Percentiles rank a stretch among this genome's conserved stretches.
These are phyloP conservation scores for Charaxes varanes DNA, from an alignment of 1,140 invertebrate genomes.

Conservation along the genomic window DNA sequence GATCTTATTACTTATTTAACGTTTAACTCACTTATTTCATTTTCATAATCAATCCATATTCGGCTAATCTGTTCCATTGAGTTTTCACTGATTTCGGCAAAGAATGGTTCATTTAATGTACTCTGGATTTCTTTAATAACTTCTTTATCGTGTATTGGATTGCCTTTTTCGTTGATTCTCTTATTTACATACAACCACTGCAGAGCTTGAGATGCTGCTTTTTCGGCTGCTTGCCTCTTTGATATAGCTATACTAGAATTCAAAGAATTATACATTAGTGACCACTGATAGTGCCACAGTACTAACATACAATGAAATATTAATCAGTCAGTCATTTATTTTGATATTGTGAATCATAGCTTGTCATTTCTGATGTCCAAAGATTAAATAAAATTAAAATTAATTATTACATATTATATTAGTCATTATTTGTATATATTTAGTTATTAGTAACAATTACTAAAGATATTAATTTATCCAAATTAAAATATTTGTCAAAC, in stretches of 20 bases:
- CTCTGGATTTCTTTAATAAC: constrained; percentile 35
- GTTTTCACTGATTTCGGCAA: constrained; percentile 36
- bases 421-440: too few species aligned
- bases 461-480: too few species aligned
- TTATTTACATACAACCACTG: constrained; percentile 47
- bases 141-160: constrained; percentile 41
- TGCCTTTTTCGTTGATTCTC: constrained; percentile 42
- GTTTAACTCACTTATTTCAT: constrained; percentile 56
- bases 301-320: too few species aligned
- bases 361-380: too few species aligned
- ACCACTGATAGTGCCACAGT: too few species aligned
- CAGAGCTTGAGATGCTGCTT: constrained; percentile 47
- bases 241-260: constrained; percentile 53
- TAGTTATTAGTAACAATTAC: too few species aligned
- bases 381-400: too few species aligned
- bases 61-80: constrained; percentile 36
- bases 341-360: too few species aligned
- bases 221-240: constrained; percentile 55
- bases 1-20: too few species aligned
- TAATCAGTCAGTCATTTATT: too few species aligned
- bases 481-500: too few species aligned
- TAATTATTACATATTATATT: too few species aligned
- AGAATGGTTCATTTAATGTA: constrained; percentile 32
- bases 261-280: constrained; percentile 4
- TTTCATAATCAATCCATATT: constrained; percentile 51